These are phyloP conservation scores for Sycobia sp. DNA, from an alignment of 1,140 invertebrate species.

Conservation along the genomic window DNA sequence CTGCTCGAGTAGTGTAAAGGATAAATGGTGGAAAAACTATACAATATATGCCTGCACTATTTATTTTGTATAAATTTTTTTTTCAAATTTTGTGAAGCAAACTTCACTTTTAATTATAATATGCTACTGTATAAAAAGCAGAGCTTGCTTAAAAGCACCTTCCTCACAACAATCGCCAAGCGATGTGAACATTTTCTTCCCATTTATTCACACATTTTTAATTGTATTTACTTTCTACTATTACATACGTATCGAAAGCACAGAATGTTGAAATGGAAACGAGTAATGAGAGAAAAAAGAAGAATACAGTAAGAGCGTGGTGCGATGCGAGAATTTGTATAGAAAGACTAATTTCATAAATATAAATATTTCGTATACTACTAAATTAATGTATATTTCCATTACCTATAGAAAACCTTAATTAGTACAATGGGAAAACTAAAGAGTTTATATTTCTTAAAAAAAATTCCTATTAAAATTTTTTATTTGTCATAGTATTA, in stretches of 20 bases:
- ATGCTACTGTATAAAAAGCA: not conserved
- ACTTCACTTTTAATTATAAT: slow-evolving; percentile 8
- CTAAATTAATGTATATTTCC: slow-evolving; percentile 7
- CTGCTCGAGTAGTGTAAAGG: slow-evolving; percentile 3
- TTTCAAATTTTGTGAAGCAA: too few relatives aligned
- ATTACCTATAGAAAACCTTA: not conserved
- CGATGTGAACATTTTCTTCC: slow-evolving; percentile 14
- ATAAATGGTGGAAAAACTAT: slow-evolving; percentile 3
- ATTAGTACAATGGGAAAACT: not conserved
- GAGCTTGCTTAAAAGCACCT: slow-evolving; percentile 17
- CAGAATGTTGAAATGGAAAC: slow-evolving; percentile 10
- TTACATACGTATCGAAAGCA: slow-evolving; percentile 4
- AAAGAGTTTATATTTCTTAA: not conserved
- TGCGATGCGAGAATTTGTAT: slow-evolving; percentile 53
- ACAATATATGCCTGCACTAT: slow-evolving; percentile 18
- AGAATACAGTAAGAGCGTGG: slow-evolving; percentile 8
- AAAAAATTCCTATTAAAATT: not conserved
- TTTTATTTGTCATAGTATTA: not conserved
- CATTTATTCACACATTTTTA: slow-evolving; percentile 23
- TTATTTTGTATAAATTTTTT: slow-evolving; percentile 33
- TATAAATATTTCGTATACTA: slow-evolving; percentile 61
- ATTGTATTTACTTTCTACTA: slow-evolving; percentile 29
- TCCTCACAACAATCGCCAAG: slow-evolving; percentile 13
- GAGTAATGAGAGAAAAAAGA: slow-evolving; percentile 18
- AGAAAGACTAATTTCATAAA: slow-evolving; percentile 62